Evolutionary conservation across 2,113 vertebrate genomes (phyloP), one percentile per base, ranked within the genome.

Genomic region (Theropithecus gelada): DNA sequence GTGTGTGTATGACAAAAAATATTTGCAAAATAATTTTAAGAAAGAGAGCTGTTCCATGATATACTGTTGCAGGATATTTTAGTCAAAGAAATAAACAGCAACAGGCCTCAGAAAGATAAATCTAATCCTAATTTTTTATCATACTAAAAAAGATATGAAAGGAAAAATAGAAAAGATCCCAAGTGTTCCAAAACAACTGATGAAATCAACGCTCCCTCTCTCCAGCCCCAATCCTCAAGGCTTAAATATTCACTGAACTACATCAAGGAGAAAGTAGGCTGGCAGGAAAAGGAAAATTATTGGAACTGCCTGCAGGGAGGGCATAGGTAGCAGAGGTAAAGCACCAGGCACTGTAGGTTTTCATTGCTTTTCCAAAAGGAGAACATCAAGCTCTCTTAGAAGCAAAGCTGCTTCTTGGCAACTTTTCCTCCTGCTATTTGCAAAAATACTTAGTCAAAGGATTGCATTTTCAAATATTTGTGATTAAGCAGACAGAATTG

Each of bases 401-500:
- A 68, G 78, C 40, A 90, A 96, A 92, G 92, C 72, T 79, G n/a
- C 83, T 20, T 90, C 81, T 80, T 97, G 97, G 79, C 96, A 96
- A 64, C 22, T 72, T 87, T 55, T 57, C 3, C 96, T 79, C 84
- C 1, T 16, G 85, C 64, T 97, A 18, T 98, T 98, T 97, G 94
- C 90, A 93, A 88, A 97, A 95, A 18, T 10, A 7, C 82, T 98
- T 25, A 93, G 92, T 81, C 79, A 88, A 61, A 0, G 22, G 81
- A 93, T 50, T 35, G 48, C 23, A 30, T 80, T 70, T 97, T 98
- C 96, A 98, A 94, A 96, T 97, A 96, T 98, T 97, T 97, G 97
- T 88, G 97, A 97, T 94, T 91, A 97, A 98, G 95, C 90, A 97
- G 94, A 96, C 32, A 52, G 50, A 84, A 82, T 20, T 89, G 35